Percentiles rank a stretch among this genome's conserved stretches.
These are phyloP conservation scores for Atrina japonica DNA, from an alignment of 2,888 invertebrate genomes.

Conservation along the genomic window DNA sequence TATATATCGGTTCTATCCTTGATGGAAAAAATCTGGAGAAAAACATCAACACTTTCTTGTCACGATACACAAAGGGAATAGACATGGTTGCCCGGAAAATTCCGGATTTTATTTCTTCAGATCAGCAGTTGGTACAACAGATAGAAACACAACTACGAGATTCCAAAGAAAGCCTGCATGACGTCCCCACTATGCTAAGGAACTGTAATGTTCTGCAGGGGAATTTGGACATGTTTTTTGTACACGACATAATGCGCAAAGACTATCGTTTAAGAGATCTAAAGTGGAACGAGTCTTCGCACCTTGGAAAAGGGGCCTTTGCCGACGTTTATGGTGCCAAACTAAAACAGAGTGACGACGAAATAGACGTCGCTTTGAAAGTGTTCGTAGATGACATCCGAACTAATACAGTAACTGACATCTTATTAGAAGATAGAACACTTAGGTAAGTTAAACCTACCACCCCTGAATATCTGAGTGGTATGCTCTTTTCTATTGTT, in stretches of 20 bases:
- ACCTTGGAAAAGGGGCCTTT: conserved; percentile 67
- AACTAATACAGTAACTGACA: conserved; percentile 58
- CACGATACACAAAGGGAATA: conserved; percentile 59
- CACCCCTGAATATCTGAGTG: too few species aligned
- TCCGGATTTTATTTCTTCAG: conserved; percentile 68
- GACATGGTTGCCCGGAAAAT: conserved; percentile 61
- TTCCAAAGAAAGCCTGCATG: conserved; percentile 13
- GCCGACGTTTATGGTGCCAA: conserved; percentile 61
- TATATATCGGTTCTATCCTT: conserved; percentile 48
- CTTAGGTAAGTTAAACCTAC: conserved; percentile 60
- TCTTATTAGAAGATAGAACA: conserved; percentile 66
- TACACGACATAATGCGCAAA: conserved; percentile 63
- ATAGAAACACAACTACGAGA: conserved; percentile 26
- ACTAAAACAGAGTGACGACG: conserved; percentile 41
- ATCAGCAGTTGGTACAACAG: conserved; percentile 59
- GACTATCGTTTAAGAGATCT: conserved; percentile 62
- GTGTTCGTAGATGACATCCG: conserved; percentile 51
- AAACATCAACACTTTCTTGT: conserved; percentile 61
- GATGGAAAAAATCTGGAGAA: conserved; percentile 36
- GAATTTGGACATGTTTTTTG: conserved; percentile 69
- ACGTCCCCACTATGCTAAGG: conserved; percentile 33
- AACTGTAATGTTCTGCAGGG: conserved; percentile 48
- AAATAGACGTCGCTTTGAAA: conserved; percentile 50
- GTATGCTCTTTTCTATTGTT: too few species aligned
- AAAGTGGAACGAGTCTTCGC: conserved; percentile 36